Base-by-base conservation (phyloP, 2,888 invertebrate species). In the Amaurobius ferox region DNA sequence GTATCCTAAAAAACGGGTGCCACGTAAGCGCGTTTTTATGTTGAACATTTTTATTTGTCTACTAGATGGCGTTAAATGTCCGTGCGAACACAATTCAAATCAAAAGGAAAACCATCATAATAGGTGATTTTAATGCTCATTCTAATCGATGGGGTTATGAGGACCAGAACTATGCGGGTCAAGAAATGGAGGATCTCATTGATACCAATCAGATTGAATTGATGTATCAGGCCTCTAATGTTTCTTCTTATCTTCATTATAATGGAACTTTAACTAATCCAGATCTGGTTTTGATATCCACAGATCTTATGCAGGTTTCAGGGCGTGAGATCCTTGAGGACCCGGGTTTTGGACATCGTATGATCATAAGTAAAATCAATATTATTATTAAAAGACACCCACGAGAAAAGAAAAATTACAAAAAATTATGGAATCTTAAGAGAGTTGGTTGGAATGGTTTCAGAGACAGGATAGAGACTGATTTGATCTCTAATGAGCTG, bases 261-360 rank as follows among this genome's bases (percentile, higher is more conserved):
- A 32, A 67, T 32, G 67, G 35, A 9, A 67, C n/a, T 32, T 32
- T 16, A n/a, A 67, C 32, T 9, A 67, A 67, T 23, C 67, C 67
- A 19, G 32, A 67, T n/a, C 1, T 67, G 29, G 29, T 13, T 3
- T 28, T 62, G n/a, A n/a, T 28, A 1, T 28, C 62, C 29, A 16
- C 11, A 7, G 29, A 28, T 28, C 26, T 67, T 35, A 19, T 35
- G 1, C 16, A 32, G 0, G 5, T 11, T 1, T 1, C 67, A 1
- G 0, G 5, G n/a, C 32, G 35, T 35, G 32, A 67, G n/a, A 67
- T 67, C 1, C 7, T 28, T 1, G 7, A 62, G 5, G 62, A 62
- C 13, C 62, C 62, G 2, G 62, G 62, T 1, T 67, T 35, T 16
- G 19, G 67, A 32, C 67, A 67, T 35, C 67, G 19, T 7, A 32